Conservation (phyloP, 2,797 vertebrate species). For the Distichodus sexfasciatus region DNA sequence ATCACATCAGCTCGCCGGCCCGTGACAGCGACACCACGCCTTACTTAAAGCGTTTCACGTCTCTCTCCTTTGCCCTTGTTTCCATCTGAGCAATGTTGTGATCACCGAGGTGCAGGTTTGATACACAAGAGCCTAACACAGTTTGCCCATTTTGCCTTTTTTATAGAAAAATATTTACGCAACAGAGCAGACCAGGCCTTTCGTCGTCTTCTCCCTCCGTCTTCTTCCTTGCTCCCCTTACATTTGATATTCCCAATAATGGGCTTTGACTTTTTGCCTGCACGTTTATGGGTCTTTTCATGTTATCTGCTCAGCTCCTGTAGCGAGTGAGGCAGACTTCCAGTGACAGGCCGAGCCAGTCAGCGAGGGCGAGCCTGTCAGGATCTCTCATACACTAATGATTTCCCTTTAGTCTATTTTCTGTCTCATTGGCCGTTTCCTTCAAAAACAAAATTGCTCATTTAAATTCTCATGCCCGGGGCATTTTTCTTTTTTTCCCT, state of each 20-base stretch:
- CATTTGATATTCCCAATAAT: conserved; percentile 99
- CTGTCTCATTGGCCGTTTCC: conserved; percentile 99
- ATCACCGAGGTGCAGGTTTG: too few relatives aligned
- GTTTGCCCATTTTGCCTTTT: too few relatives aligned
- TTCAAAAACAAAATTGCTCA: conserved; percentile 99
- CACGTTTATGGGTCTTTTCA: conserved; percentile 99
- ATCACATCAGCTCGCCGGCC: conserved; percentile 89
- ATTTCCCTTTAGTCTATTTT: conserved; percentile 99
- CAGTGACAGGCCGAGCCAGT: conserved; percentile 99
- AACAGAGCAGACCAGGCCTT: too few relatives aligned
- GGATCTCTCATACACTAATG: conserved; percentile 99
- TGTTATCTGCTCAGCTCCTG: conserved; percentile 99
- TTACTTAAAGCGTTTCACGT: conserved; percentile 34
- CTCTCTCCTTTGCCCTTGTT: conserved; percentile 49
- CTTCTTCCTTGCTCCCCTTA: conserved; percentile 63
- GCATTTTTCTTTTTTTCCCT: too few relatives aligned
- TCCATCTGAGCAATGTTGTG: too few relatives aligned
- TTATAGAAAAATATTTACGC: too few relatives aligned
- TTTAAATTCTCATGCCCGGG: conserved; percentile 99
- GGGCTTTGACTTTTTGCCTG: conserved; percentile 99
- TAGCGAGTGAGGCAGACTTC: conserved; percentile 98
- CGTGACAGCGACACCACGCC: conserved; percentile 71
- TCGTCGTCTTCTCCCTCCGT: conserved; percentile 21
- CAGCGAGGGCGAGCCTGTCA: conserved; percentile 99
- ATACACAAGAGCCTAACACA: too few relatives aligned